Evolutionary conservation across 2,888 invertebrate genomes (phyloP).

Genomic region (Dolichomitus sp.): DNA sequence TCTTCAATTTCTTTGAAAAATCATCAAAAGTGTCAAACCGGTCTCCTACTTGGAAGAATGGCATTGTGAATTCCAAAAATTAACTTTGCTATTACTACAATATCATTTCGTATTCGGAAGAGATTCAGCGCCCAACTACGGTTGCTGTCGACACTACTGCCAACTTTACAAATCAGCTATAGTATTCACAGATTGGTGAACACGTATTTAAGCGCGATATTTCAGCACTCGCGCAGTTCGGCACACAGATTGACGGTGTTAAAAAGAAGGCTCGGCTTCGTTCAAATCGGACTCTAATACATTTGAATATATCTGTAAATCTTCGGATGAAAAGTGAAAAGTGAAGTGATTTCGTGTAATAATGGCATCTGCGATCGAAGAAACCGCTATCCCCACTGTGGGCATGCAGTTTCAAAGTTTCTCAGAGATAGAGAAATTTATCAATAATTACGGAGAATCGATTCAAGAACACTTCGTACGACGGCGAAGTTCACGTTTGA

Average conservation of each 20-base stretch:
- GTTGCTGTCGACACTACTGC: neutral
- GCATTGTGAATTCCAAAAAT: neutral
- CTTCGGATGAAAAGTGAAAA: neutral
- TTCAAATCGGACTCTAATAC: neutral
- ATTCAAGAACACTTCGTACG: slow-evolving; percentile 11
- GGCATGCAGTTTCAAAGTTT: too few relatives aligned
- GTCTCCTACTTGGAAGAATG: neutral
- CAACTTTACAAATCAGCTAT: neutral
- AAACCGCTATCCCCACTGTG: neutral
- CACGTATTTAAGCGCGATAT: neutral
- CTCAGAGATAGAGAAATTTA: neutral
- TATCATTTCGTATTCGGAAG: neutral
- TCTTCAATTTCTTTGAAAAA: neutral
- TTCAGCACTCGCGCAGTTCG: neutral
- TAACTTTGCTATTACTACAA: neutral
- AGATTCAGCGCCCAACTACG: neutral
- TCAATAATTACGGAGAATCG: slow-evolving; percentile 11
- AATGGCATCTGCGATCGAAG: slow-evolving; percentile 5
- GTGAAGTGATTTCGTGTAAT: slow-evolving; percentile 3
- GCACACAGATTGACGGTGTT: neutral
- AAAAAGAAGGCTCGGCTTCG: neutral
- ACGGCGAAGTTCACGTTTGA: neutral
- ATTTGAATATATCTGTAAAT: neutral
- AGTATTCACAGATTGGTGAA: neutral
- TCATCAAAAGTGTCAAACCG: neutral